phyloP scores from a whole-genome alignment of 1,140 invertebrate genomes.

The Tribolium castaneum region DNA sequence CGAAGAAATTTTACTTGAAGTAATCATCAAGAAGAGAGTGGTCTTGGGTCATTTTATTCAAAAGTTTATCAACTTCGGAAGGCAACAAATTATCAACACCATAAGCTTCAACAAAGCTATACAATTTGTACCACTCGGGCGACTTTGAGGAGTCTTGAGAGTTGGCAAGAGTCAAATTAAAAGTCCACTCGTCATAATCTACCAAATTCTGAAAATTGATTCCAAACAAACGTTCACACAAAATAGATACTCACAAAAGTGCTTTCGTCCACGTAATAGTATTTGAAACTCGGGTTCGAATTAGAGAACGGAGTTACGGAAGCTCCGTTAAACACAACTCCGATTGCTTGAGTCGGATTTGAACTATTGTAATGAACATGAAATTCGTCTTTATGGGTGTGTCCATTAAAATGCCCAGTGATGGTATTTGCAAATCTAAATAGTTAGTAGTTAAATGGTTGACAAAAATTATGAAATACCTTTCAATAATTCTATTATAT shows the following conservation, averaged over 20 bases:
- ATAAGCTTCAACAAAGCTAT: conserved; percentile 75
- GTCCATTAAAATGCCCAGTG: conserved; percentile 83
- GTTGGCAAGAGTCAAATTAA: conserved; percentile 84
- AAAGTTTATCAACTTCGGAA: conserved; percentile 64
- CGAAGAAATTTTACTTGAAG: conserved; percentile 49
- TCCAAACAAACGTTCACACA: background rate
- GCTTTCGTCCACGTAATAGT: conserved; percentile 74
- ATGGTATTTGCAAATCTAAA: conserved; percentile 71
- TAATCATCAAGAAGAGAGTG: conserved; percentile 55
- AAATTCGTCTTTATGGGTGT: conserved; percentile 84
- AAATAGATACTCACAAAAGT: conserved; percentile 67
- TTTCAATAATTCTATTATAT: conserved; percentile 70
- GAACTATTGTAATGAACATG: conserved; percentile 72
- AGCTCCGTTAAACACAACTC: conserved; percentile 82
- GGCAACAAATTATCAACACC: conserved; percentile 66
- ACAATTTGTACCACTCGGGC: conserved; percentile 76
- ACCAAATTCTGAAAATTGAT: conserved; percentile 62
- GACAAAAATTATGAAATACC: conserved; percentile 56
- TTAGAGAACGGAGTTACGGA: conserved; percentile 74
- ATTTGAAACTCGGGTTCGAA: conserved; percentile 85
- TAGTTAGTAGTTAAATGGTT: conserved; percentile 49
- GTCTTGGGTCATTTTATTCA: conserved; percentile 65
- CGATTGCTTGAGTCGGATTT: conserved; percentile 62
- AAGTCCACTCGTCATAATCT: conserved; percentile 79
- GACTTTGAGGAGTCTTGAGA: conserved; percentile 57